Conservation (phyloP, 2,888 invertebrate genomes). For the Thymelicus sylvestris region DNA sequence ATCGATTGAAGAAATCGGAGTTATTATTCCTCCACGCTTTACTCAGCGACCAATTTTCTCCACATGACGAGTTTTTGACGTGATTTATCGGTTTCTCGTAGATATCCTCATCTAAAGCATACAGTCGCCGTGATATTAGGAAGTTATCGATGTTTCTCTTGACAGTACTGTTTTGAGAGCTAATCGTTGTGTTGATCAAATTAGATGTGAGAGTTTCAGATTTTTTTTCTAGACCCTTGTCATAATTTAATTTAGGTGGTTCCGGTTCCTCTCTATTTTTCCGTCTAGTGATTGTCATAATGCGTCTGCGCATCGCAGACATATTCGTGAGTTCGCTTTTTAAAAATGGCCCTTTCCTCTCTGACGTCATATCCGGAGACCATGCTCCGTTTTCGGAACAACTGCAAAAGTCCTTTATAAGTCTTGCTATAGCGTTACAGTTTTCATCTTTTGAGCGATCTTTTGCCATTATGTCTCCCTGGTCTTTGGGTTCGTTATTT, state of each 20-base stretch:
- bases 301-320: slow-evolving; percentile 75
- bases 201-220: slow-evolving; percentile 70
- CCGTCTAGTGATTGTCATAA: slow-evolving; percentile 73
- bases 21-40: slow-evolving; percentile 77
- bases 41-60: slow-evolving; percentile 82
- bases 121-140: slow-evolving; percentile 70
- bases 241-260: slow-evolving; percentile 61
- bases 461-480: slow-evolving; percentile 65
- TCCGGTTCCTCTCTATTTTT: slow-evolving; percentile 66
- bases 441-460: slow-evolving; percentile 66
- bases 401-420: slow-evolving; percentile 80
- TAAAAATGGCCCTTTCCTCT: slow-evolving; percentile 70
- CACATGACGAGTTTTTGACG: slow-evolving; percentile 66
- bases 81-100: slow-evolving; percentile 74
- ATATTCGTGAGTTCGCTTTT: slow-evolving; percentile 79
- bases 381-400: slow-evolving; percentile 81
- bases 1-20: slow-evolving; percentile 65
- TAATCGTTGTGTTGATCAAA: slow-evolving; percentile 70
- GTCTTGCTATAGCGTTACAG: slow-evolving; percentile 75
- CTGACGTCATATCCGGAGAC: slow-evolving; percentile 80
- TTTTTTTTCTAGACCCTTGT: slow-evolving; percentile 49
- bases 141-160: slow-evolving; percentile 74
- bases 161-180: slow-evolving; percentile 72
- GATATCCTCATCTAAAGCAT: slow-evolving; percentile 73
- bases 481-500: slow-evolving; percentile 60